Conservation (phyloP, 2,113 vertebrate genomes). For the Bufo bufo region DNA sequence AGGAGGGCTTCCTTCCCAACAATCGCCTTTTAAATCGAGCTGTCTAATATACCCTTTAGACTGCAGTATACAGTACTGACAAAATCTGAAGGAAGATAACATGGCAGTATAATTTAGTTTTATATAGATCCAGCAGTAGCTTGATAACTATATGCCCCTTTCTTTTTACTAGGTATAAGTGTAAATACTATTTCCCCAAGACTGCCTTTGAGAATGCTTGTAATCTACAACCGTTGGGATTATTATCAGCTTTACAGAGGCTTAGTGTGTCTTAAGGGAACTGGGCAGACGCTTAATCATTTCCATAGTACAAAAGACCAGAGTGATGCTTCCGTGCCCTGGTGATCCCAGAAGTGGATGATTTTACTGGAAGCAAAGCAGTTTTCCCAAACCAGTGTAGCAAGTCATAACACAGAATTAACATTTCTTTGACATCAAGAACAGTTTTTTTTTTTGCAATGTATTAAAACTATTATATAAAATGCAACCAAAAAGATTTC, state of each 20-base stretch:
- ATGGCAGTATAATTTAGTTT: background rate
- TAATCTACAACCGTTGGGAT: slow-evolving; percentile 2
- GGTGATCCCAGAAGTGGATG: slow-evolving; percentile 7
- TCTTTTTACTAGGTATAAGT: background rate
- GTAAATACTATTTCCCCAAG: background rate
- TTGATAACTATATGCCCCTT: background rate
- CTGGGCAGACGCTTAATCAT: background rate
- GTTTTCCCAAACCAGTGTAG: background rate
- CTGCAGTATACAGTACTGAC: no score
- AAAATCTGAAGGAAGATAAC: background rate
- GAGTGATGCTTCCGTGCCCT: background rate
- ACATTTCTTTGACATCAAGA: background rate
- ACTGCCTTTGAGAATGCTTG: background rate
- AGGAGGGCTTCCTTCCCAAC: no score
- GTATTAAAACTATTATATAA: background rate
- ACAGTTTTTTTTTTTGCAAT: background rate
- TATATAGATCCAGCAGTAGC: background rate
- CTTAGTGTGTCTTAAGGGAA: slow-evolving; percentile 11
- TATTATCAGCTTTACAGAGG: slow-evolving; percentile 19
- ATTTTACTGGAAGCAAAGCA: slow-evolving; percentile 9
- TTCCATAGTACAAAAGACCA: slow-evolving; percentile 3
- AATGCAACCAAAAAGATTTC: background rate
- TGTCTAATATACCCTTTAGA: no score
- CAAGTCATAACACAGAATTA: background rate
- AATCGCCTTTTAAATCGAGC: no score